phyloP scores from a whole-genome alignment of 2,113 vertebrate species.

The Tachycineta bicolor region DNA sequence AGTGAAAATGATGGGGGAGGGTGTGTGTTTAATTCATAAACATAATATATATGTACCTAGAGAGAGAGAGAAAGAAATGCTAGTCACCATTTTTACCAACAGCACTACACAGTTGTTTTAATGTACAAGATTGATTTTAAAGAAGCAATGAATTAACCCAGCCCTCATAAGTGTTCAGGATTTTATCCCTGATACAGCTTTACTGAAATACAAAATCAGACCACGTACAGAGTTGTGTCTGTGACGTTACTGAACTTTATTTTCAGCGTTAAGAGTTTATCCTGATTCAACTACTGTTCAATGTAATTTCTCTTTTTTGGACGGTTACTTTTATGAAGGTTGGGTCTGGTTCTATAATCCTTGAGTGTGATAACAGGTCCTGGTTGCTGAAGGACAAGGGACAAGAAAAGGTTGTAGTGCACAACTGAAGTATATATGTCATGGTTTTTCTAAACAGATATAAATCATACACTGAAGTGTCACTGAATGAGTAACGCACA shows the following conservation, averaged over 20 bases:
- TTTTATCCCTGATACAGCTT: not conserved
- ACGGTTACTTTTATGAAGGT: not conserved
- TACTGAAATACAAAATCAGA: not conserved
- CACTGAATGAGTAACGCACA: not conserved
- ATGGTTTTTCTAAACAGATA: constrained; percentile 13
- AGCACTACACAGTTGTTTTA: not conserved
- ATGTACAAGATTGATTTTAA: not conserved
- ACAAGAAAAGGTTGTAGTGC: not conserved
- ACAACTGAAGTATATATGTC: not conserved
- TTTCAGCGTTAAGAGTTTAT: not conserved
- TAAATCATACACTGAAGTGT: constrained; percentile 27
- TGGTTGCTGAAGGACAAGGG: not conserved
- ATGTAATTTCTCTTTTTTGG: not conserved
- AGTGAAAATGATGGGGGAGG: not conserved
- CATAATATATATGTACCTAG: not conserved
- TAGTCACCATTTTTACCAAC: not conserved
- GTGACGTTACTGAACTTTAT: not conserved
- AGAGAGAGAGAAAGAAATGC: not conserved
- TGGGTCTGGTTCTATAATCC: not conserved
- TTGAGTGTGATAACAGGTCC: not conserved
- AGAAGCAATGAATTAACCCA: not conserved
- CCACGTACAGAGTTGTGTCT: not conserved
- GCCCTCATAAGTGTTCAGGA: not conserved
- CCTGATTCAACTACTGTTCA: not conserved
- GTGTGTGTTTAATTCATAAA: not conserved